Base-by-base conservation (phyloP, 2,113 vertebrate genomes). In the Upupa epops region DNA sequence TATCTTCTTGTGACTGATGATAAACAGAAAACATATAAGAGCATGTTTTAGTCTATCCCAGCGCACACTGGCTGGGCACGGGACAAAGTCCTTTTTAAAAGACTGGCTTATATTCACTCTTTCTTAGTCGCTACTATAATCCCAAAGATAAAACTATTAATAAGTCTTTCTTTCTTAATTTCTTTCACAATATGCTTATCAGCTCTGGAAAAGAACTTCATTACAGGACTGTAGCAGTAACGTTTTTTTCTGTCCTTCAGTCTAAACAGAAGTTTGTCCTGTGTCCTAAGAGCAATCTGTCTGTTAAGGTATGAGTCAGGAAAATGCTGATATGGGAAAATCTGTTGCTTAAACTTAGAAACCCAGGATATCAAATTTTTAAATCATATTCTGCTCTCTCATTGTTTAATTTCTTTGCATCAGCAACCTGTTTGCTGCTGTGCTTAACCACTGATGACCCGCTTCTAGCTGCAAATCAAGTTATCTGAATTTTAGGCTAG, bases 21-120 rank as follows among this genome's bases (percentile, higher is more conserved):
- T 71, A 32, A 92, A 86, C 73, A 59, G 70, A 61, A 42, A 90
- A 93, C 81, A 81, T 40, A 36, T 93, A 94, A 71, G 84, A 92
- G 97, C 96, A 97, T 97, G 96, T 95, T 97, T 82, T 90, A 73
- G 88, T 91, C 93, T 94, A 70, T 87, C 71, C 91, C 92, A 91
- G 76, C 83, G 83, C 74, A 80, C 63, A 18, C 91, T 91, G 78
- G 70, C 83, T 94, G 90, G 86, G 86, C 73, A 93, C 2, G 17
- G 93, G 92, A 87, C 58, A 49, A 78, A 88, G 81, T 94, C 92
- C 92, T 88, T 93, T 95, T 90, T 82, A 91, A 91, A 91, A 93
- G 87, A 93, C 82, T 91, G 85, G 37, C 65, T 72, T 89, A 56
- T 91, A 73, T 52, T 88, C 86, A 94, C 40, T 95, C 87, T 95